Evolutionary conservation across 2,113 vertebrate species (phyloP).

Genomic region (Melanocharis versteri): DNA sequence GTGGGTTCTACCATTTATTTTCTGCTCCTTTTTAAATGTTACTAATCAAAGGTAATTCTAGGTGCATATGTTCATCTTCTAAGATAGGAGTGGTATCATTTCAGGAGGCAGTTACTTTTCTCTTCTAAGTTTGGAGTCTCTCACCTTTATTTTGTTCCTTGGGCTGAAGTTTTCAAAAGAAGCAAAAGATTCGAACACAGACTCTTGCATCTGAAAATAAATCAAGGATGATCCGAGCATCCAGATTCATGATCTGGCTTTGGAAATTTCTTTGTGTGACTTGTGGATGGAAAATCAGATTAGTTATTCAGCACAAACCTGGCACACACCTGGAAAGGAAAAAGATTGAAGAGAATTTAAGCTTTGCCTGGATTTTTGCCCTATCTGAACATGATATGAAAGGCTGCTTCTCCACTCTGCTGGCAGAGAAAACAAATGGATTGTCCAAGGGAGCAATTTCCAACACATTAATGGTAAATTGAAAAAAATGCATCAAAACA

Average conservation of each 20-base stretch:
- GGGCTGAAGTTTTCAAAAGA: not conserved
- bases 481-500: not conserved
- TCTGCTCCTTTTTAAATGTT: not conserved
- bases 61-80: not conserved
- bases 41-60: slow-evolving; percentile 14
- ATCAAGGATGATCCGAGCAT: not conserved
- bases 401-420: not conserved
- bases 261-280: not conserved
- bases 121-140: not conserved
- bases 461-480: not conserved
- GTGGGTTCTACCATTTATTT: not conserved
- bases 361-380: not conserved
- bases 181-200: not conserved
- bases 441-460: not conserved
- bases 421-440: not conserved
- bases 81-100: not conserved
- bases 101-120: not conserved
- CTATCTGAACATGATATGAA: not conserved
- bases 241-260: not conserved
- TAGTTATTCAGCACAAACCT: not conserved
- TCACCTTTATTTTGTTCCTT: not conserved
- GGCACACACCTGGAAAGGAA: not conserved
- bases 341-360: not conserved
- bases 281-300: not conserved
- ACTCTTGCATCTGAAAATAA: not conserved